Conservation (phyloP, 2,113 vertebrate genomes). For the Prionailurus bengalensis region DNA sequence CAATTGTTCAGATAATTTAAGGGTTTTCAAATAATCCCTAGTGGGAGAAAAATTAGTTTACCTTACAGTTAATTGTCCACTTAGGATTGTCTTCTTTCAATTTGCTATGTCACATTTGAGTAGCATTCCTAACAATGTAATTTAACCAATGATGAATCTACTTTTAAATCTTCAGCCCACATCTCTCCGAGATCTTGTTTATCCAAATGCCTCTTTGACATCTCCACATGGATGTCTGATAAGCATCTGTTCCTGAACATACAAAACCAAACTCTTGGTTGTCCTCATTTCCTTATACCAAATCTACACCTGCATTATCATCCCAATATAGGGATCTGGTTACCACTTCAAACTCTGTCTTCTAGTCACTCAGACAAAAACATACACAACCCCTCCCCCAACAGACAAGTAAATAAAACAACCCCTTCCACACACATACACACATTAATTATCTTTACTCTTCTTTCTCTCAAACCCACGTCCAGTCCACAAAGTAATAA, state of each 20-base stretch:
- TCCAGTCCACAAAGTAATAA: not conserved
- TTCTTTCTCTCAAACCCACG: not conserved
- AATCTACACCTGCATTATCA: not conserved
- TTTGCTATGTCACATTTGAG: not conserved
- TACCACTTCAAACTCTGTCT: not conserved
- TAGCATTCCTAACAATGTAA: not conserved
- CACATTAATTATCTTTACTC: not conserved
- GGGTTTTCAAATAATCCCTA: not conserved
- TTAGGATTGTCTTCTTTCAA: not conserved
- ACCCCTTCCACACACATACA: not conserved
- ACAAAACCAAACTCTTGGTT: not conserved
- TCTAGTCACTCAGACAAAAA: not conserved
- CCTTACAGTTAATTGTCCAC: not conserved
- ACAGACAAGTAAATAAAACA: not conserved
- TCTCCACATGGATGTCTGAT: not conserved
- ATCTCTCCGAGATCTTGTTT: not conserved
- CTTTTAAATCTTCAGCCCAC: not conserved
- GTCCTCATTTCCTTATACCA: not conserved
- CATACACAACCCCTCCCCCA: not conserved
- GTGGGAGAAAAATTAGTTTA: not conserved
- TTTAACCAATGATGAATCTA: not conserved
- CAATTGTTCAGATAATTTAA: constrained; percentile 33
- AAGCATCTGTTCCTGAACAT: not conserved
- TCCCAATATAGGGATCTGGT: not conserved
- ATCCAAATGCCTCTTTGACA: not conserved